Evolutionary conservation across 2,113 vertebrate genomes (phyloP).

Genomic region (Lepisosteus oculatus): DNA sequence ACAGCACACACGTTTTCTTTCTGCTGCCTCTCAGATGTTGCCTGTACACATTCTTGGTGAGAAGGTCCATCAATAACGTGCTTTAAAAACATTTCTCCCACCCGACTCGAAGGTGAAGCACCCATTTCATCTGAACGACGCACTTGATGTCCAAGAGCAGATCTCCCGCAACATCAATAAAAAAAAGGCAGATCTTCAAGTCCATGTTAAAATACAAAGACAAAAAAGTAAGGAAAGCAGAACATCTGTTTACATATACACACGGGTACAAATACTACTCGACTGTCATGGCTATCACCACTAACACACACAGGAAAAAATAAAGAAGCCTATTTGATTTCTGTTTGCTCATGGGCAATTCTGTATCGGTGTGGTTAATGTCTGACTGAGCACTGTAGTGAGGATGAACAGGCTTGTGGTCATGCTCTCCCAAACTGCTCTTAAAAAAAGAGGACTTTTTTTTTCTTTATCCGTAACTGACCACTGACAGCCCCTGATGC

Average conservation of each 20-base stretch:
- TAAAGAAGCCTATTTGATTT: slow-evolving; percentile 29
- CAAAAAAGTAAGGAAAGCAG: slow-evolving; percentile 22
- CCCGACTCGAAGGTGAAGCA: slow-evolving; percentile 26
- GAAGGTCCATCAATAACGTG: slow-evolving; percentile 26
- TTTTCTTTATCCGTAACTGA: background rate
- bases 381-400: too few relatives aligned
- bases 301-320: slow-evolving; percentile 48
- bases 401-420: too few relatives aligned
- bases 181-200: slow-evolving; percentile 57
- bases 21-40: background rate
- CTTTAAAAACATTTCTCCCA: background rate
- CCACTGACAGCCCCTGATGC: background rate
- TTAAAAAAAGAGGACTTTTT: background rate
- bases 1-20: background rate
- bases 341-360: background rate
- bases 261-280: slow-evolving; percentile 45
- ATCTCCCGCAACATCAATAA: slow-evolving; percentile 39
- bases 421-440: too few relatives aligned
- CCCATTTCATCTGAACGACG: slow-evolving; percentile 50
- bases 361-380: background rate
- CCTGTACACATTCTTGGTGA: slow-evolving; percentile 8
- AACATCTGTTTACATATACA: slow-evolving; percentile 62
- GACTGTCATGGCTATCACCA: slow-evolving; percentile 51
- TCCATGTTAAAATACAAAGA: slow-evolving; percentile 44
- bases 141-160: slow-evolving; percentile 41